Evolutionary conservation across 2,113 vertebrate genomes (phyloP).

Genomic region (Mormyrus lacerda): DNA sequence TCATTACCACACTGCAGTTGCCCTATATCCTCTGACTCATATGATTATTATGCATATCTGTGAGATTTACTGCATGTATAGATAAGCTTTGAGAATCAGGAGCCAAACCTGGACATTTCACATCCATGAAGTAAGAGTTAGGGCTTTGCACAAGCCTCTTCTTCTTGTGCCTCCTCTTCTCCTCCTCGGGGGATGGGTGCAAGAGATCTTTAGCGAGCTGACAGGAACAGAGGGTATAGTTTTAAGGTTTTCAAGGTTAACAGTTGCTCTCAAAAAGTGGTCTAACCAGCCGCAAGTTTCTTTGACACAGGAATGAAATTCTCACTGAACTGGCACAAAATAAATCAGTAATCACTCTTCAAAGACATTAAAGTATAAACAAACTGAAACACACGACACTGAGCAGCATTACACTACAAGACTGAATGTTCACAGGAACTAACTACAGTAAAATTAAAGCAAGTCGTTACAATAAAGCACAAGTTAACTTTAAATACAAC

Average conservation of each 20-base stretch:
- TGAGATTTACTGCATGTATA: neutral
- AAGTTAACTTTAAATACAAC: neutral
- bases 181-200: slow-evolving; percentile 66
- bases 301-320: neutral
- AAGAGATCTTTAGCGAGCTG: slow-evolving; percentile 73
- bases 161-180: slow-evolving; percentile 77
- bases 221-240: neutral
- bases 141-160: slow-evolving; percentile 78
- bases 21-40: too few species aligned
- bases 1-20: neutral
- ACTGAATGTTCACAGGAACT: neutral
- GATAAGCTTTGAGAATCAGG: neutral
- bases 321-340: neutral
- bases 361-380: neutral
- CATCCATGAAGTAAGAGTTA: slow-evolving; percentile 46
- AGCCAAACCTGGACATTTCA: slow-evolving; percentile 72
- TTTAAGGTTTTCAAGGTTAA: too few species aligned
- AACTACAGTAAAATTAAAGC: neutral
- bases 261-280: neutral
- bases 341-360: neutral
- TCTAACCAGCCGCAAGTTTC: neutral
- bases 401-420: neutral
- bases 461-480: neutral
- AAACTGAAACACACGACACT: neutral
- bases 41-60: neutral